Percentiles rank a stretch among this genome's conserved stretches.
These are phyloP conservation scores for Chrysotoxum bicinctum DNA, from an alignment of 2,888 invertebrate genomes.

Conservation along the genomic window DNA sequence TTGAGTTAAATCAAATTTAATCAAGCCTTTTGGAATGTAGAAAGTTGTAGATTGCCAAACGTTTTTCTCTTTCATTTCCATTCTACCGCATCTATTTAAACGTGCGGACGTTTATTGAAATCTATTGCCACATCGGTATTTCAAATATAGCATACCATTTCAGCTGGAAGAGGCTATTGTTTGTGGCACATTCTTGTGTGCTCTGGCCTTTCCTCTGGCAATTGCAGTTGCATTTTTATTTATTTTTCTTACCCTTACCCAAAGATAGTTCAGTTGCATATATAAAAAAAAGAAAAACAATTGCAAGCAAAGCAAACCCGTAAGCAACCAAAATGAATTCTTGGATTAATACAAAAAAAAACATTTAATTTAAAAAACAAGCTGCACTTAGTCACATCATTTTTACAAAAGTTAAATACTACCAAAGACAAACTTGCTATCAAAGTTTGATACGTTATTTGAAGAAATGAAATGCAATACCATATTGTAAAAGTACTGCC, in stretches of 20 bases:
- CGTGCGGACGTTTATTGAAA: conserved; percentile 66
- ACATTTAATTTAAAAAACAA: background rate
- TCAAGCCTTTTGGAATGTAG: conserved; percentile 33
- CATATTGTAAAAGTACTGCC: background rate
- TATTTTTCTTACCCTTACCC: background rate
- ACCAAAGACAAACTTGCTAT: no score
- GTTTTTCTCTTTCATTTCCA: conserved; percentile 28
- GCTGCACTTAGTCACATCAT: no score
- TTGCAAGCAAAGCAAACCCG: background rate
- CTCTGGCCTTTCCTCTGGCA: conserved; percentile 19
- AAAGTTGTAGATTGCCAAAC: conserved; percentile 15
- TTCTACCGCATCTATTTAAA: conserved; percentile 55
- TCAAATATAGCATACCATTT: conserved; percentile 35
- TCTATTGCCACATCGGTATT: conserved; percentile 58
- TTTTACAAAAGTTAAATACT: no score
- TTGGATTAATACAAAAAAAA: background rate
- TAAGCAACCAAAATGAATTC: background rate
- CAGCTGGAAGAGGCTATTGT: conserved; percentile 18
- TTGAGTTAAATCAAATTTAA: conserved; percentile 49
- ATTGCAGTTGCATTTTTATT: conserved; percentile 45
- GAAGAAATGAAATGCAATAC: no score
- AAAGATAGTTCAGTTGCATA: background rate
- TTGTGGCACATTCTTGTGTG: conserved; percentile 52
- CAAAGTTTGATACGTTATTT: no score
- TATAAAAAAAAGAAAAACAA: background rate